These are phyloP conservation scores for Acrocephalus scirpaceus DNA, from an alignment of 2,797 vertebrate species.

Conservation along the genomic window DNA sequence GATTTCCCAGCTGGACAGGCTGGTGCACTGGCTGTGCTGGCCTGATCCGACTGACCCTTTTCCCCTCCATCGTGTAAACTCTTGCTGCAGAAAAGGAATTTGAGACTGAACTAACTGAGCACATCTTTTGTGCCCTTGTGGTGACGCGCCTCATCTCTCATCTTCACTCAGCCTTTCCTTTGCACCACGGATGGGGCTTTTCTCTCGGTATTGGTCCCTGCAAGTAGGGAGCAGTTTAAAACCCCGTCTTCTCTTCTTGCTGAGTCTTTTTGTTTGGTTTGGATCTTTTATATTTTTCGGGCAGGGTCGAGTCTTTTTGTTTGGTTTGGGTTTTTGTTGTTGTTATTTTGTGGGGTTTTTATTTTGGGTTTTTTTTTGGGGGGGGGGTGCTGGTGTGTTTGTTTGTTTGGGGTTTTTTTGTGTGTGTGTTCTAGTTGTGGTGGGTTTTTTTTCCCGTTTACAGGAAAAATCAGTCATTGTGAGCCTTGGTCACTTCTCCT, in stretches of 20 bases:
- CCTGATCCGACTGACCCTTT: fast-evolving
- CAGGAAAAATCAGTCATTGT: fast-evolving
- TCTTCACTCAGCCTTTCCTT: no score
- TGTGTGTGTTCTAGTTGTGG: not conserved
- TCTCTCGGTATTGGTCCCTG: fast-evolving
- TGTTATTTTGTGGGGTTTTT: no score
- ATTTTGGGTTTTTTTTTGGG: no score
- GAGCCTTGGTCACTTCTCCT: no score
- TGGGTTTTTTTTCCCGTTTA: not conserved
- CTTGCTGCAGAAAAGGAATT: no score
- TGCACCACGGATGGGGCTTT: fast-evolving
- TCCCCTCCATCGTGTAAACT: fast-evolving
- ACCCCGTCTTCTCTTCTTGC: not conserved
- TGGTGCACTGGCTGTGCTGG: fast-evolving
- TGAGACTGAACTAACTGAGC: fast-evolving
- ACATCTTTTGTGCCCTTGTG: fast-evolving
- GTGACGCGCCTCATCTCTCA: fast-evolving
- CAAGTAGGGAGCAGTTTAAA: not conserved
- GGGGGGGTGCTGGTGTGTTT: no score
- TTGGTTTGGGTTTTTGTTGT: not conserved
- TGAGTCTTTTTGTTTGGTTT: not conserved
- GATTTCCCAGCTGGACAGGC: no score
- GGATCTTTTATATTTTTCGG: not conserved
- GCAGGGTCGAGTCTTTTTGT: not conserved
- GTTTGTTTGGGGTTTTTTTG: no score